These are phyloP conservation scores for Deroplatys truncata DNA, from an alignment of 2,888 invertebrate species.

Conservation along the genomic window DNA sequence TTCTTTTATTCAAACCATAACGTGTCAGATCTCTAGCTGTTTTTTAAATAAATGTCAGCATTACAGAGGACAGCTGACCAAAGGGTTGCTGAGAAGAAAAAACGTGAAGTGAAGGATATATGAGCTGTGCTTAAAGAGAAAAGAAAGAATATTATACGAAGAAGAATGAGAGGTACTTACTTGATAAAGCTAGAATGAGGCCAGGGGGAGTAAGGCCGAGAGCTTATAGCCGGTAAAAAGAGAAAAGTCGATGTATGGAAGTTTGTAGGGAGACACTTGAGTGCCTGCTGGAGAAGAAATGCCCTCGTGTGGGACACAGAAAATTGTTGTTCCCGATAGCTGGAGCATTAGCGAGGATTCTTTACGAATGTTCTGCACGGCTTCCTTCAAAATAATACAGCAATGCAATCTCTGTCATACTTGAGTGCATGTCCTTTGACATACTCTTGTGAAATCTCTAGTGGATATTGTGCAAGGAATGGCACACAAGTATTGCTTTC, in stretches of 20 bases:
- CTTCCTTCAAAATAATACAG: too few relatives aligned
- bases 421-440: background rate
- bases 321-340: background rate
- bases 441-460: background rate
- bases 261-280: background rate
- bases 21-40: too few relatives aligned
- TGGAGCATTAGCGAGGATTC: background rate
- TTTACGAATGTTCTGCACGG: too few relatives aligned
- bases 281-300: background rate
- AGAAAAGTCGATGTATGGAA: background rate
- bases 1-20: too few relatives aligned
- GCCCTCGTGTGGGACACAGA: too few relatives aligned
- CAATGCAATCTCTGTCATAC: too few relatives aligned
- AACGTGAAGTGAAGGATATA: background rate
- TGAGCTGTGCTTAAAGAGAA: background rate
- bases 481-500: too few relatives aligned
- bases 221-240: background rate
- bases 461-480: background rate
- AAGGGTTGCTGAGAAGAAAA: background rate
- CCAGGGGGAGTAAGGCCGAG: background rate
- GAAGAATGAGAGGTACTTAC: background rate
- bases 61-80: too few relatives aligned
- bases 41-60: too few relatives aligned
- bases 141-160: background rate
- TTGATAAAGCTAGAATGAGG: background rate